phyloP scores from a whole-genome alignment of 2,113 vertebrate species.

The Oncorhynchus masou region DNA sequence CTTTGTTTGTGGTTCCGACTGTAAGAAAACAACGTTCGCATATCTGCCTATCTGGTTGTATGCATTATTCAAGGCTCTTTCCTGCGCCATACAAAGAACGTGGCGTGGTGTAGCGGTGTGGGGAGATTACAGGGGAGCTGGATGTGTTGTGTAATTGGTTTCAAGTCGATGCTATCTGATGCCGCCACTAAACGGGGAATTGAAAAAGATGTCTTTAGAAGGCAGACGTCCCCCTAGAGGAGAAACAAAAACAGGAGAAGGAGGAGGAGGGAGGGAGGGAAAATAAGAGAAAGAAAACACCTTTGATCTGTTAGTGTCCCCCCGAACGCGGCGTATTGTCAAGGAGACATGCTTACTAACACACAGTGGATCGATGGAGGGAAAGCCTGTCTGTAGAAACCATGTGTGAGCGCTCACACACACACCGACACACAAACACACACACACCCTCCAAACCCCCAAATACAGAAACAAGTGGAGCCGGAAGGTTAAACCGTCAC shows the following conservation, averaged over 20 bases:
- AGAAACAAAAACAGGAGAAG: not conserved
- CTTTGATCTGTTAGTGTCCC: slow-evolving; percentile 60
- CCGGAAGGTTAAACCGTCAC: slow-evolving; percentile 73
- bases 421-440: not conserved
- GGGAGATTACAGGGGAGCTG: slow-evolving; percentile 55
- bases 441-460: not conserved
- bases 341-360: slow-evolving; percentile 68
- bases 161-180: slow-evolving; percentile 74
- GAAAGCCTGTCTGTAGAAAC: slow-evolving; percentile 64
- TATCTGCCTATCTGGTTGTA: slow-evolving; percentile 24
- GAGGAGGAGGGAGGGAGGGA: not conserved
- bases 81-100: slow-evolving; percentile 9
- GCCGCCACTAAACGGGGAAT: slow-evolving; percentile 64
- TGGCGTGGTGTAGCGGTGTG: slow-evolving; percentile 11
- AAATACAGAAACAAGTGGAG: slow-evolving; percentile 11
- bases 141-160: slow-evolving; percentile 77
- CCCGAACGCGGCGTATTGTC: slow-evolving; percentile 65
- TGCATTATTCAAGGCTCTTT: slow-evolving; percentile 2
- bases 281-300: slow-evolving; percentile 26
- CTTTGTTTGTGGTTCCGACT: slow-evolving; percentile 12
- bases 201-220: slow-evolving; percentile 64
- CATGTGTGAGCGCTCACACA: slow-evolving; percentile 48
- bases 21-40: slow-evolving; percentile 38
- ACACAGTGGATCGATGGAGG: slow-evolving; percentile 63
- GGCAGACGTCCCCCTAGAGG: slow-evolving; percentile 26